Evolutionary conservation across 35 echinoderm and acorn worm species (phyloP), one percentile per base, ranked within the genome.

Genomic region (Acanthaster planci): DNA sequence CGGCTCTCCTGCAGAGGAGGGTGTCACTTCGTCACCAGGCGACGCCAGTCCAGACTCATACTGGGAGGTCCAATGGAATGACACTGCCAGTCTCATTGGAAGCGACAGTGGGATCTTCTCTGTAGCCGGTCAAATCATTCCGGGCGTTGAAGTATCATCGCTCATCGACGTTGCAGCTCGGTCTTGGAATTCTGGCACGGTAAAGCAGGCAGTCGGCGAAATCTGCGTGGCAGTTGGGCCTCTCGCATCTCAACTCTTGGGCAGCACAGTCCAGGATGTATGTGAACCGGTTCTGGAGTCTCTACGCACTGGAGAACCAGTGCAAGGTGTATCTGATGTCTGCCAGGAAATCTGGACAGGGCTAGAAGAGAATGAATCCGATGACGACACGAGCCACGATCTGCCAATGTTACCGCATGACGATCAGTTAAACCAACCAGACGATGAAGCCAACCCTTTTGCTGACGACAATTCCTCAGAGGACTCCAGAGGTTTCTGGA

Each of bases 231-330:
- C 64, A 72, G 26, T 72, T 34, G 64, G 64, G 23, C 64, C 64
- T 31, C 26, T 72, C 30, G 64, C 64, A 2, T 72, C 64, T 30
- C 64, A 72, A 26, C 30, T 31, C 34, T 34, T 72, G 8, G 64
- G 64, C 22, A 72, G 64, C 34, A 30, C 26, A 34, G 64, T 72
- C 10, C 1, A 29, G 30, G 26, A 72, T 26, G 26, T 72, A 14
- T 72, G 64, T 26, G 7, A 72, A 34, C 64, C 64, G 34, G 34
- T 72, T 34, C 64, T 72, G 34, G 64, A 72, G 14, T 72, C 64
- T 72, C 64, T 72, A 7, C 22, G 15, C 18, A 35, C 64, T 29
- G 64, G 26, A 7, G 2, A 30, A 9, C 23, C 18, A 12, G 30
- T 72, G 10, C 64, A 26, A 31, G 64, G 34, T 10, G 26, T 72